Evolutionary conservation across 2,797 vertebrate species (phyloP).

Genomic region (Pipistrellus pygmaeus): DNA sequence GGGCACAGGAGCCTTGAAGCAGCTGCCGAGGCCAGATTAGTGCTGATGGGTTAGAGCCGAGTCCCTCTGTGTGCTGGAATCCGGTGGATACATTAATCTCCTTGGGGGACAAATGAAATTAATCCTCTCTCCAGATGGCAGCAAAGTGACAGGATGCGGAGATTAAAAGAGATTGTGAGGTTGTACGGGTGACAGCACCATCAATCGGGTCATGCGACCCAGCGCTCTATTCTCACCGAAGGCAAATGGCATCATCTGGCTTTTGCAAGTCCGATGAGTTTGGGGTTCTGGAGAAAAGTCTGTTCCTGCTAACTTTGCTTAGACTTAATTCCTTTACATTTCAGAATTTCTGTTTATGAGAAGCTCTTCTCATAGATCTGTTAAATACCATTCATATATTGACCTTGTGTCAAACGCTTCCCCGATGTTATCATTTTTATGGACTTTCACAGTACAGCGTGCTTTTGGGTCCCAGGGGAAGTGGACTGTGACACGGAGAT

Average conservation of each 20-base stretch:
- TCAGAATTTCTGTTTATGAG: conserved; percentile 45
- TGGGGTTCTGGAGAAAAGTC: not conserved
- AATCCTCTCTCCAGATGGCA: conserved; percentile 76
- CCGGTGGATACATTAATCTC: conserved; percentile 71
- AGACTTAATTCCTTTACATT: not conserved
- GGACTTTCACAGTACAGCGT: not conserved
- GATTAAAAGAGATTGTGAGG: conserved; percentile 80
- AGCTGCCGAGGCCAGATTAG: not conserved
- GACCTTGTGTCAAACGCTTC: conserved; percentile 3
- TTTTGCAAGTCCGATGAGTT: conserved; percentile 9
- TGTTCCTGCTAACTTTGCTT: not conserved
- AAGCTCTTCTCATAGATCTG: not conserved
- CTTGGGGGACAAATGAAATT: conserved; percentile 70
- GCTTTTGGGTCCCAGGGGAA: not conserved
- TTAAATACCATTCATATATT: not conserved
- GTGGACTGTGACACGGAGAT: not conserved
- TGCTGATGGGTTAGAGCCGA: not conserved
- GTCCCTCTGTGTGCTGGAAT: conserved; percentile 30
- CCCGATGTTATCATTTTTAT: not conserved
- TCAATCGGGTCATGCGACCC: conserved; percentile 49
- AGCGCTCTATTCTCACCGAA: not conserved
- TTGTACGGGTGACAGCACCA: conserved; percentile 59
- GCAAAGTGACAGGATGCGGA: conserved; percentile 70
- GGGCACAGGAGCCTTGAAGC: not conserved
- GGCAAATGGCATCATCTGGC: conserved; percentile 24